Conservation (phyloP, 53 echinoderm and acorn worm species). For the Paelopatides confundens region DNA sequence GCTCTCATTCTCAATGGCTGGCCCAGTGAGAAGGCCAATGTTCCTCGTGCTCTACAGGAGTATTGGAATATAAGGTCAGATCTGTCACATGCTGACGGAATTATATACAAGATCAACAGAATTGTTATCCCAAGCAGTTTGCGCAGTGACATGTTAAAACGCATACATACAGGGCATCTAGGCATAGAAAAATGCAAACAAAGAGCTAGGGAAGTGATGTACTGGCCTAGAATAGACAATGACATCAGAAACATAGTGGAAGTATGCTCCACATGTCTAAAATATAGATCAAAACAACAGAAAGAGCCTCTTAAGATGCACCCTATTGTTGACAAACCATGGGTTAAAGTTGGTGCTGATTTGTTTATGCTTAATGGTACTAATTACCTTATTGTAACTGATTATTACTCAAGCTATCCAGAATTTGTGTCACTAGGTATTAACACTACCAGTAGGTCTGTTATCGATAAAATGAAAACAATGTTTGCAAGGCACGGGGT, state of each 20-base stretch:
- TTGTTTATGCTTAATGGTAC: not conserved
- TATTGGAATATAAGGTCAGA: conserved; percentile 60
- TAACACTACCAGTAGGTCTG: conserved; percentile 31
- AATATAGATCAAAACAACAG: not conserved
- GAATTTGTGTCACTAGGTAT: not conserved
- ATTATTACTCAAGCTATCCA: conserved; percentile 39
- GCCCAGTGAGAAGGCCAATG: conserved; percentile 38
- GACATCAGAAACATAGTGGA: conserved; percentile 45
- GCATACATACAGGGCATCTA: conserved; percentile 59
- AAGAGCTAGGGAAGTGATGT: conserved; percentile 57
- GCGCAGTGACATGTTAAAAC: conserved; percentile 46
- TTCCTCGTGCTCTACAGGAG: conserved; percentile 32
- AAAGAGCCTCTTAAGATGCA: conserved; percentile 23
- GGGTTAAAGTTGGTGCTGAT: conserved; percentile 40
- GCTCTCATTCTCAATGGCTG: conserved; percentile 39
- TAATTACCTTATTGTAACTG: not conserved
- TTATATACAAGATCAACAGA: conserved; percentile 47
- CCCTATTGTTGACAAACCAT: not conserved
- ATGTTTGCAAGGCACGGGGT: conserved; percentile 43
- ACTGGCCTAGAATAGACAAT: conserved; percentile 57
- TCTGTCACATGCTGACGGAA: conserved; percentile 42
- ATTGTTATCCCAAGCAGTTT: conserved; percentile 55
- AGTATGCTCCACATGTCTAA: conserved; percentile 11
- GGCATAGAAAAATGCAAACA: conserved; percentile 59
- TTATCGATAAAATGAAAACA: conserved; percentile 31